Base-by-base conservation (phyloP, 2,797 vertebrate species). In the Diglossa cyanea region DNA sequence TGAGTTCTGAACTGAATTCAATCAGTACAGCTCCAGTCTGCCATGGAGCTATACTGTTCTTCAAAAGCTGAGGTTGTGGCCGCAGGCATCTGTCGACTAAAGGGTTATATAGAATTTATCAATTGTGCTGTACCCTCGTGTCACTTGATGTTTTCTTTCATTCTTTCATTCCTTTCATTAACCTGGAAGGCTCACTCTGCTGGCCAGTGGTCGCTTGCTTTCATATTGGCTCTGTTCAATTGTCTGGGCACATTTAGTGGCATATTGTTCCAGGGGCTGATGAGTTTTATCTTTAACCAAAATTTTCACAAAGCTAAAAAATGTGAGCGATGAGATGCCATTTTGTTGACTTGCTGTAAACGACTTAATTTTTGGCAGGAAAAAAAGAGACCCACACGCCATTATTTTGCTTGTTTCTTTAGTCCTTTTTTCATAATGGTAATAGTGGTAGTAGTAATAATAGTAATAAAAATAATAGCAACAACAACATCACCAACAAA, bases 91-190 rank as follows among this genome's bases (percentile, higher is more conserved):
- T 82, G 24, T 65, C 60, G 67, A 67, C 42, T 89, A 87, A 95
- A 55, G 18, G 11, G 31, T 77, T 88, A 76, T 15, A 65, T 0
- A 13, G 30, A 81, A 85, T 21, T 76, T 74, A 90, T 74, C 25
- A 80, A 5, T 80, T 58, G 66, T 51, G 13, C 17, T 75, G 37
- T 86, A 83, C 5, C 10, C 23, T 11, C 5, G 21, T 9, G 39
- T 60, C 28, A 73, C 78, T 68, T 77, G 71, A 70, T 0, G 0
- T 74, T 88, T 86, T 60, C 57, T 95, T 96, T 92, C 13, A 77
- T 89, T 42, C 40, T 42, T 94, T 72, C 83, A 74, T 92, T 94
- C 48, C 67, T 96, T 94, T 75, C 77, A 58, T 88, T 74, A 72
- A 39, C 19, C 35, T 62, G 44, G 35, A 94, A 95, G 75, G 55